phyloP scores from a whole-genome alignment of 2,797 vertebrate species.

The Myotis vivesi region DNA sequence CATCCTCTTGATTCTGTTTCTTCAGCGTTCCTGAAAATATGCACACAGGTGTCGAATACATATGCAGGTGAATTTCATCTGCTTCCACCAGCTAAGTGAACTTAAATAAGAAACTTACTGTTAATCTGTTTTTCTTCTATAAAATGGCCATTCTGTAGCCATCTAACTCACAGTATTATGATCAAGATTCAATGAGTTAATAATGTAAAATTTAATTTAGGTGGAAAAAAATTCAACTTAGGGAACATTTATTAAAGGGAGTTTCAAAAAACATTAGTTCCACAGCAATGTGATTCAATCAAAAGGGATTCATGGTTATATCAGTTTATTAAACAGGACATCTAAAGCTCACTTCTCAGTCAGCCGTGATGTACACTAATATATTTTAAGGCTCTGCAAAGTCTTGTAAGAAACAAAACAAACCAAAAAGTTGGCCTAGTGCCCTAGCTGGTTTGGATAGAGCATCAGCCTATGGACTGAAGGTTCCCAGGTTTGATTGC shows the following conservation, averaged over 20 bases:
- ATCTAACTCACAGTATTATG: not conserved
- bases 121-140: not conserved
- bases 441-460: no score
- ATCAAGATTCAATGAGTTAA: slow-evolving; percentile 3
- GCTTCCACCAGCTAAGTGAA: not conserved
- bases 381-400: not conserved
- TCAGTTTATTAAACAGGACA: not conserved
- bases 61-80: not conserved
- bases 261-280: not conserved
- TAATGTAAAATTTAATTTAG: not conserved
- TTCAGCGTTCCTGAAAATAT: not conserved
- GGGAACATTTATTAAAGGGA: not conserved
- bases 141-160: not conserved
- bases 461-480: no score
- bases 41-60: not conserved
- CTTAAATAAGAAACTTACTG: not conserved
- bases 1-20: not conserved
- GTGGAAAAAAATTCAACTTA: not conserved
- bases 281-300: not conserved
- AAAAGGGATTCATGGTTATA: not conserved
- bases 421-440: not conserved
- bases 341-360: not conserved
- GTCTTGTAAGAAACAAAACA: not conserved
- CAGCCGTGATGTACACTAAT: not conserved
- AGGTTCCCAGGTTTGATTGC: no score